These are phyloP conservation scores for Cololabis saira DNA, from an alignment of 2,113 vertebrate genomes.

Conservation along the genomic window DNA sequence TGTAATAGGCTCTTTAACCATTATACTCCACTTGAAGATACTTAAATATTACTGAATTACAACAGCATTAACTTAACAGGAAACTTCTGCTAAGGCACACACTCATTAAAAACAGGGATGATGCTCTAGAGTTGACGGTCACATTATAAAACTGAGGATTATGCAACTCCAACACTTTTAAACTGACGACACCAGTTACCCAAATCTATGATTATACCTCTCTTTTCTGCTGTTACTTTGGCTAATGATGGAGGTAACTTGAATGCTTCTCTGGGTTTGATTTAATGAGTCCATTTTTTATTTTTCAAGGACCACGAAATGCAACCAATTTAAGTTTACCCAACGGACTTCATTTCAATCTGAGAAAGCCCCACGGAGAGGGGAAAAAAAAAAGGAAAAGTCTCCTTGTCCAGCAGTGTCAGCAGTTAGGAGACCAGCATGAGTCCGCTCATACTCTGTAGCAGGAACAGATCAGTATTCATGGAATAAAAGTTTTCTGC, in stretches of 20 bases:
- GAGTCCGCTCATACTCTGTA: slow-evolving; percentile 87
- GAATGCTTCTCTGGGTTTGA: slow-evolving; percentile 84
- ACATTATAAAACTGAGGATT: slow-evolving; percentile 87
- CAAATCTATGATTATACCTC: slow-evolving; percentile 96
- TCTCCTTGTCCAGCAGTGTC: slow-evolving; percentile 89
- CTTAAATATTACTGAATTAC: no score
- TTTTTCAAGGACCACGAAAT: slow-evolving; percentile 92
- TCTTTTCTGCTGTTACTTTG: slow-evolving; percentile 92
- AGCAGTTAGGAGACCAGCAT: slow-evolving; percentile 94
- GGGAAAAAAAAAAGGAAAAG: slow-evolving; percentile 85
- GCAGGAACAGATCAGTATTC: slow-evolving; percentile 93
- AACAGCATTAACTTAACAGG: slow-evolving; percentile 18
- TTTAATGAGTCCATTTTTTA: slow-evolving; percentile 99
- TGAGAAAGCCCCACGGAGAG: slow-evolving; percentile 89
- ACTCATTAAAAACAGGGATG: slow-evolving; percentile 92
- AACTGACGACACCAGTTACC: slow-evolving; percentile 98
- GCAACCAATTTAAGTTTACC: slow-evolving; percentile 97
- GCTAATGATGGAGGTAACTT: slow-evolving; percentile 94
- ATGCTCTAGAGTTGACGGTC: slow-evolving; percentile 85
- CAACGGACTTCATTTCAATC: slow-evolving; percentile 94
- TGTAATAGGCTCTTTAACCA: no score
- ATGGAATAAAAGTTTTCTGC: slow-evolving; percentile 93
- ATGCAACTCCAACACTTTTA: slow-evolving; percentile 90
- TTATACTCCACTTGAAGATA: no score
- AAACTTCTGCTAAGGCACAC: slow-evolving; percentile 79